phyloP scores from a whole-genome alignment of 2,888 invertebrate species.

The Aspidiotus destructor region DNA sequence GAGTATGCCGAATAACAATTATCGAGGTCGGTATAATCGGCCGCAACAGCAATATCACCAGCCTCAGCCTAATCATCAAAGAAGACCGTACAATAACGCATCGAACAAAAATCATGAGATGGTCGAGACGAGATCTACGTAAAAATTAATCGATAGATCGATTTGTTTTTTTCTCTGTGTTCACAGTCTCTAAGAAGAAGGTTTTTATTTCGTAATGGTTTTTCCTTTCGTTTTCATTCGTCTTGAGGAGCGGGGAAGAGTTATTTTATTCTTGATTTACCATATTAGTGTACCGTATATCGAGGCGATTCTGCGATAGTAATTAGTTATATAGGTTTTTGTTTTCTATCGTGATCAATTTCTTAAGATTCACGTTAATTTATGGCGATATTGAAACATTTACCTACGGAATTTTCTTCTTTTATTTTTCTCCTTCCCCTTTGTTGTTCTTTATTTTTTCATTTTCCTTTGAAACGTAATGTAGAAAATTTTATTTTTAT shows the following conservation, averaged over 20 bases:
- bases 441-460: neutral
- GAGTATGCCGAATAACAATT: slow-evolving; percentile 17
- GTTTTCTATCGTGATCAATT: slow-evolving; percentile 8
- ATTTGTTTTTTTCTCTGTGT: neutral
- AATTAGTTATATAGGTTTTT: slow-evolving; percentile 15
- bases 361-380: too few relatives aligned
- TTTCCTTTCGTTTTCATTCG: neutral
- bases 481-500: too few relatives aligned
- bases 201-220: slow-evolving; percentile 19
- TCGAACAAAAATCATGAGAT: slow-evolving; percentile 10
- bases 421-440: too few relatives aligned
- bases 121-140: slow-evolving; percentile 15
- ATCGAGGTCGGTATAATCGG: slow-evolving; percentile 21
- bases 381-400: too few relatives aligned
- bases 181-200: slow-evolving; percentile 19
- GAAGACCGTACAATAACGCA: slow-evolving; percentile 12
- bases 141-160: neutral
- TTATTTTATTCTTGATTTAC: too few relatives aligned
- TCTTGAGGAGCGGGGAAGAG: too few relatives aligned
- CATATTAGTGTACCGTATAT: too few relatives aligned
- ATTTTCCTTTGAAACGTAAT: neutral
- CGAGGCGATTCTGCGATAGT: too few relatives aligned
- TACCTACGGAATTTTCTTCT: too few relatives aligned
- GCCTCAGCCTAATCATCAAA: slow-evolving; percentile 7
- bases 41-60: neutral